Base-by-base conservation (phyloP, 2,888 invertebrate genomes). In the Xanthorhoe spadicearia region DNA sequence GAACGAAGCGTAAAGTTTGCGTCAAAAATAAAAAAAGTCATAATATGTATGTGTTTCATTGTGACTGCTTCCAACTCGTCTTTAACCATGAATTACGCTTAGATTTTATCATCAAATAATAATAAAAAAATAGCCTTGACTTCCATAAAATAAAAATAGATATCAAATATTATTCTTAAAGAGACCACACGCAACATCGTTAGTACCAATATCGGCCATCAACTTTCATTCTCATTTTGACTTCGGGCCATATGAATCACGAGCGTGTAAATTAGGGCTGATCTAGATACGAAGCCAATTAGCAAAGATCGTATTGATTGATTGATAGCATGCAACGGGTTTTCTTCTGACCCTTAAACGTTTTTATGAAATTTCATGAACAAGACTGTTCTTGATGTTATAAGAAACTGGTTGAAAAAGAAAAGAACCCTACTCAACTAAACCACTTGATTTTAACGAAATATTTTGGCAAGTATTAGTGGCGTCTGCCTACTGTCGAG, bases 231-330 rank as follows among this genome's bases (percentile, higher is more conserved):
- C 82, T 83, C 82, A 64, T 72, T 74, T 61, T 71, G 67, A 77
- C 81, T 83, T 82, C 82, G 80, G 84, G 82, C 79, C 83, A 80
- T 67, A 82, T 87, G 87, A 86, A 83, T 88, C 88, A 88, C 81
- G 80, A 79, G 8, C 72, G 61, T 70, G 69, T 58, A 68, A 70
- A 68, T 68, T 70, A 70, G 72, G 70, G 66, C 66, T 70, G 68
- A 59, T 65, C 71, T 61, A 67, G 63, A 67, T 69, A 57, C 55
- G 57, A 50, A 60, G 60, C 68, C 70, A 72, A 70, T 72, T 68
- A 68, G 57, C 38, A 13, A 13, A 43, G 38, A 43, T 48, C 46
- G 57, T 62, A 65, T 62, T 61, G 66, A 66, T 59, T 62, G 53
- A 61, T 62, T 58, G 59, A 43, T 43, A 13, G 38, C 49, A 28